Evolutionary conservation across 2,113 vertebrate species (phyloP).

Genomic region (Esox niger): DNA sequence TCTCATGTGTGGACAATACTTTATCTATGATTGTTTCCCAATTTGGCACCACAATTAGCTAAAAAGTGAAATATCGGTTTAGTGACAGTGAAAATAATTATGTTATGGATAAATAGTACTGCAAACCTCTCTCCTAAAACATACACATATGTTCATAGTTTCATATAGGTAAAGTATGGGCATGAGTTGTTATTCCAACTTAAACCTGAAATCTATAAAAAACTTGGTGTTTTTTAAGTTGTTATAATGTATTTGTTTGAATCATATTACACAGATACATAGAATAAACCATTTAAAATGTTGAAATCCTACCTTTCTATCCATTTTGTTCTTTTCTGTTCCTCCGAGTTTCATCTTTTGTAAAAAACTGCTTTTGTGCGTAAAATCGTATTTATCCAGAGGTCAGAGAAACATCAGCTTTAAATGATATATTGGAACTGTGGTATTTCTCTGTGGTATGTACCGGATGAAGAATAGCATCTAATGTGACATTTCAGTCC

Average conservation of each 20-base stretch:
- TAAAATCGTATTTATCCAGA: neutral
- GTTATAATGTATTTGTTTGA: neutral
- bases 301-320: conserved; percentile 47
- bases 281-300: no score
- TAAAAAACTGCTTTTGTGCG: neutral
- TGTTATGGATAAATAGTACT: no score
- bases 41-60: no score
- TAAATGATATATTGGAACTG: neutral
- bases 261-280: neutral
- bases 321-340: conserved; percentile 30
- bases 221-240: neutral
- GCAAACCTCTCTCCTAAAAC: conserved; percentile 59
- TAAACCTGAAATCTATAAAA: neutral
- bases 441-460: neutral
- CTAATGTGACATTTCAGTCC: neutral
- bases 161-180: no score
- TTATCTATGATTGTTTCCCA: no score
- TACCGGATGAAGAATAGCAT: neutral
- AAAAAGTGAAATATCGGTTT: no score
- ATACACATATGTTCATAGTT: no score
- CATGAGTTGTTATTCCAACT: neutral
- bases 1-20: no score
- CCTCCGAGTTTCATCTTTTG: conserved; percentile 39
- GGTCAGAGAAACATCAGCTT: neutral
- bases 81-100: no score